phyloP scores from a whole-genome alignment of 35 echinoderm and acorn worm genomes.

The Apostichopus japonicus region DNA sequence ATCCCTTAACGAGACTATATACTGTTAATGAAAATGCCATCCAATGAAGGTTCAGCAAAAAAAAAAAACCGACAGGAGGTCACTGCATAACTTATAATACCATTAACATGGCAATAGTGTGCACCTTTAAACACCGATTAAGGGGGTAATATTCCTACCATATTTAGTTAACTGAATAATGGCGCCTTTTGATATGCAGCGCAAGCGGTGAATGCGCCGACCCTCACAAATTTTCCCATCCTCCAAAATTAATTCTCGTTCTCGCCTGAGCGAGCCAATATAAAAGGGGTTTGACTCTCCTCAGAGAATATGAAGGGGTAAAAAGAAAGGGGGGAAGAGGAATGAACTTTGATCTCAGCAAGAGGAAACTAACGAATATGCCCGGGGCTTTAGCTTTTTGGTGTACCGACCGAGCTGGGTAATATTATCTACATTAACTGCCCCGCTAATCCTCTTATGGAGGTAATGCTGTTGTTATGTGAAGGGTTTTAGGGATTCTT shows the following conservation, averaged over 20 bases:
- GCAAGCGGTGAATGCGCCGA: neutral
- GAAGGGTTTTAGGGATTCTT: constrained; percentile 35
- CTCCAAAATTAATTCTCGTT: constrained; percentile 43
- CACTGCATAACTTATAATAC: no score
- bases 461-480: constrained; percentile 36
- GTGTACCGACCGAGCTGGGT: constrained; percentile 37
- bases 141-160: constrained; percentile 27
- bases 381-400: constrained; percentile 32
- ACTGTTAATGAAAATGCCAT: no score
- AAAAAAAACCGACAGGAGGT: no score
- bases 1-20: no score
- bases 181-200: neutral
- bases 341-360: constrained; percentile 25
- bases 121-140: constrained; percentile 22
- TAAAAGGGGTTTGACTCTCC: constrained; percentile 16
- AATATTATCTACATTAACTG: constrained; percentile 50
- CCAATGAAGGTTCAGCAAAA: no score
- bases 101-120: neutral
- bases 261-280: neutral
- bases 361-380: constrained; percentile 19
- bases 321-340: neutral
- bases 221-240: constrained; percentile 47
- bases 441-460: constrained; percentile 33
- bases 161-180: constrained; percentile 4
- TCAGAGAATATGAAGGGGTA: neutral